phyloP scores from a whole-genome alignment of 2,888 invertebrate species.

The Pegoplata infirma region DNA sequence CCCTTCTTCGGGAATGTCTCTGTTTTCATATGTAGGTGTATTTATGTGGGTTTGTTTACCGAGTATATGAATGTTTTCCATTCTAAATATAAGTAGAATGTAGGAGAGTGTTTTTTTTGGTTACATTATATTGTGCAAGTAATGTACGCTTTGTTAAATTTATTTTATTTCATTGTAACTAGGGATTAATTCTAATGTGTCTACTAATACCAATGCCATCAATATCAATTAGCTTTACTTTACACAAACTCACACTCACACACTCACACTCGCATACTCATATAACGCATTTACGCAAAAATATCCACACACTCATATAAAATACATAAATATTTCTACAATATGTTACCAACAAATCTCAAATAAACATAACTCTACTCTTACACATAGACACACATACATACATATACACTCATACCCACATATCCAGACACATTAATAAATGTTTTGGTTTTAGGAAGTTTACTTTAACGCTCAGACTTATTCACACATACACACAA shows the following conservation, averaged over 20 bases:
- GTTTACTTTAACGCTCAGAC: conserved; percentile 1
- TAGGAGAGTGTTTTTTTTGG: neutral
- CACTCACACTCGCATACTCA: conserved; percentile 3
- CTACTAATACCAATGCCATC: conserved; percentile 63
- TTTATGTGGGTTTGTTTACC: conserved; percentile 34
- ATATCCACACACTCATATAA: neutral
- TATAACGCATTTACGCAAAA: conserved; percentile 11
- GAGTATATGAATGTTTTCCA: conserved; percentile 11
- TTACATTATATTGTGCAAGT: conserved; percentile 50
- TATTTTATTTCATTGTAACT: conserved; percentile 66
- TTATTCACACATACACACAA: neutral
- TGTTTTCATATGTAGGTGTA: conserved; percentile 6
- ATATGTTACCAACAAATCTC: neutral
- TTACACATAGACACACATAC: neutral
- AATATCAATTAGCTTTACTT: conserved; percentile 64
- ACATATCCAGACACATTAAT: conserved; percentile 29
- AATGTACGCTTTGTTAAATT: conserved; percentile 63
- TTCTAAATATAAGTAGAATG: neutral
- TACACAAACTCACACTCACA: conserved; percentile 18
- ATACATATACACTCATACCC: conserved; percentile 9
- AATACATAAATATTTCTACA: conserved; percentile 1
- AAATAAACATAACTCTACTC: neutral
- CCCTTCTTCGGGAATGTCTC: conserved; percentile 6
- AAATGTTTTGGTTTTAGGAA: conserved; percentile 29
- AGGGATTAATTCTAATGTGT: conserved; percentile 66